Conservation (phyloP, 35 echinoderm and acorn worm species). For the Eucidaris tribuloides region DNA sequence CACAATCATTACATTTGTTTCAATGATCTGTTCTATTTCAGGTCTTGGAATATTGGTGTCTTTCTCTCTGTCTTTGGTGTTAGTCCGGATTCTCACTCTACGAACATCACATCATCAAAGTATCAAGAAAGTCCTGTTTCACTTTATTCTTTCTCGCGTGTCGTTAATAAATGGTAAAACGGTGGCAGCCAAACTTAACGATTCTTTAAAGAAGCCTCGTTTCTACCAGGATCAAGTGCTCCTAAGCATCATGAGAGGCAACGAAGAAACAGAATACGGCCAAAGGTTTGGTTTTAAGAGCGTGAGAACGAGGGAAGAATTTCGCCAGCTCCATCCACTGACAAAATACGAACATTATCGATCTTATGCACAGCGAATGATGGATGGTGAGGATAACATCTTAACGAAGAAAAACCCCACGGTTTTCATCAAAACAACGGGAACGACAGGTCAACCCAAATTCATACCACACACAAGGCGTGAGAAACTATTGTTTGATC, state of each 20-base stretch:
- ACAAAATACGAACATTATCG: slow-evolving; percentile 61
- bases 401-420: slow-evolving; percentile 8
- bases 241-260: slow-evolving; percentile 16
- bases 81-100: neutral
- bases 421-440: slow-evolving; percentile 35
- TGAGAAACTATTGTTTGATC: neutral
- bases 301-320: slow-evolving; percentile 39
- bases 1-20: too few species aligned
- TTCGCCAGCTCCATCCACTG: slow-evolving; percentile 48
- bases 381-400: slow-evolving; percentile 58
- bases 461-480: slow-evolving; percentile 10
- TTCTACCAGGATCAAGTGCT: slow-evolving; percentile 40
- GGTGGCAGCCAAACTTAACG: neutral
- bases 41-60: neutral
- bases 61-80: neutral
- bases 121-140: neutral
- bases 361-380: slow-evolving; percentile 34
- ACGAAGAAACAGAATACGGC: slow-evolving; percentile 63
- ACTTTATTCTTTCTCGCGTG: neutral
- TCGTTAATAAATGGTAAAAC: neutral
- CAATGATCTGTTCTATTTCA: too few species aligned
- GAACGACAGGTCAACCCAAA: slow-evolving; percentile 59
- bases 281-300: neutral
- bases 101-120: neutral
- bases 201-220: neutral